Percentiles rank a stretch among this genome's conserved stretches.
Conservation (phyloP, 2,113 vertebrate genomes). For the Galemys pyrenaicus region DNA sequence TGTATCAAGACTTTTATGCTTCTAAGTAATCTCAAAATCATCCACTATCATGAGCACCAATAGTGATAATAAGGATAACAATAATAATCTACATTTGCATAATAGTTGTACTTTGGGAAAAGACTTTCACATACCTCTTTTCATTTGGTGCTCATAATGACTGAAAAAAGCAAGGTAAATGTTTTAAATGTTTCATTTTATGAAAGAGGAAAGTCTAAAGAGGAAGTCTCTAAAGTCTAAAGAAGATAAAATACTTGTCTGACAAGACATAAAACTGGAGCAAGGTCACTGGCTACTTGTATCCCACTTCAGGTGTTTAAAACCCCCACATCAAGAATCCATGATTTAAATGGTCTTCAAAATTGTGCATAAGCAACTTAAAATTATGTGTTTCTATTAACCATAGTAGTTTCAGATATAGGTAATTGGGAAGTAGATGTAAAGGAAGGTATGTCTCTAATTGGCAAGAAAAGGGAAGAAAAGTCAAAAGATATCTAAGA, state of each 20-base stretch:
- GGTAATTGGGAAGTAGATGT: not conserved
- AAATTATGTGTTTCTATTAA: not conserved
- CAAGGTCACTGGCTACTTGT: not conserved
- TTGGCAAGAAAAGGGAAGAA: not conserved
- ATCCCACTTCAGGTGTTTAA: not conserved
- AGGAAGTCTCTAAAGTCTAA: not conserved
- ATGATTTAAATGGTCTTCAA: not conserved
- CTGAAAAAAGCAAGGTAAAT: not conserved
- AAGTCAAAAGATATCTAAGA: not conserved
- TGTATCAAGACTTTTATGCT: not conserved
- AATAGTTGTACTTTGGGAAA: conserved; percentile 21
- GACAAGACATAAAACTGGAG: not conserved
- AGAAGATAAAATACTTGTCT: not conserved
- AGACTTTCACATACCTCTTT: not conserved
- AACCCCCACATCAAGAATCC: not conserved
- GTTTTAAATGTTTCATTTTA: not conserved
- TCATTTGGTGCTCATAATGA: conserved; percentile 7
- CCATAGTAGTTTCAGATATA: not conserved
- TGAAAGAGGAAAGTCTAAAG: conserved; percentile 32
- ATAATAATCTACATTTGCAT: not conserved
- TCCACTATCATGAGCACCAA: not conserved
- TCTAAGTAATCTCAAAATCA: not conserved
- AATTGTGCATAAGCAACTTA: not conserved
- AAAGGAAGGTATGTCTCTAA: not conserved
- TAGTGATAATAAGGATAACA: not conserved